Conservation (phyloP, 2,113 vertebrate species). For the Gobius niger region DNA sequence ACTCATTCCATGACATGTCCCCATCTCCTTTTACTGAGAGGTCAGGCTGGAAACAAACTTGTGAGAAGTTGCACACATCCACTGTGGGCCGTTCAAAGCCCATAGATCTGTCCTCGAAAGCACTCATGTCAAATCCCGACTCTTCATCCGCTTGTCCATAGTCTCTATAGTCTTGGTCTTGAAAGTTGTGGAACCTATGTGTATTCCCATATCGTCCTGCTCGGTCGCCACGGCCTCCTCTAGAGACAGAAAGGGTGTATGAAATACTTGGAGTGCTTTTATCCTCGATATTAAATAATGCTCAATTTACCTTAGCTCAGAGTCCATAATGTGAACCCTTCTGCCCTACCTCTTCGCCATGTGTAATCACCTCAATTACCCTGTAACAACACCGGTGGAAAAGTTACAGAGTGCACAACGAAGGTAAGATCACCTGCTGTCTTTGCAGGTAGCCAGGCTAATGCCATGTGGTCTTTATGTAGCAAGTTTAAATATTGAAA, state of each 20-base stretch:
- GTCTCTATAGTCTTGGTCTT: constrained; percentile 85
- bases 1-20: constrained; percentile 57
- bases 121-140: constrained; percentile 59
- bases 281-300: too few species aligned
- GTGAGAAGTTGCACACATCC: constrained; percentile 47
- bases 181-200: constrained; percentile 81
- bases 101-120: constrained; percentile 64
- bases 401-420: background rate
- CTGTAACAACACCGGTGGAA: constrained; percentile 10
- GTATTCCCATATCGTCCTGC: constrained; percentile 83
- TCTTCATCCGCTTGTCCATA: constrained; percentile 72
- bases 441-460: background rate
- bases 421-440: background rate
- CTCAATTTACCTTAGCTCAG: constrained; percentile 71
- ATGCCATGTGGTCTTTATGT: too few species aligned
- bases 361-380: constrained; percentile 9
- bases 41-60: constrained; percentile 45
- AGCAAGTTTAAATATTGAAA: too few species aligned
- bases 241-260: constrained; percentile 41
- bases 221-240: constrained; percentile 85
- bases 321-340: constrained; percentile 63
- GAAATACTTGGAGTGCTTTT: background rate
- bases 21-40: constrained; percentile 54
- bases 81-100: constrained; percentile 38
- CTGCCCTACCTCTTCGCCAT: constrained; percentile 6